Evolutionary conservation across 2,888 invertebrate genomes (phyloP).

Genomic region (Automeris io): DNA sequence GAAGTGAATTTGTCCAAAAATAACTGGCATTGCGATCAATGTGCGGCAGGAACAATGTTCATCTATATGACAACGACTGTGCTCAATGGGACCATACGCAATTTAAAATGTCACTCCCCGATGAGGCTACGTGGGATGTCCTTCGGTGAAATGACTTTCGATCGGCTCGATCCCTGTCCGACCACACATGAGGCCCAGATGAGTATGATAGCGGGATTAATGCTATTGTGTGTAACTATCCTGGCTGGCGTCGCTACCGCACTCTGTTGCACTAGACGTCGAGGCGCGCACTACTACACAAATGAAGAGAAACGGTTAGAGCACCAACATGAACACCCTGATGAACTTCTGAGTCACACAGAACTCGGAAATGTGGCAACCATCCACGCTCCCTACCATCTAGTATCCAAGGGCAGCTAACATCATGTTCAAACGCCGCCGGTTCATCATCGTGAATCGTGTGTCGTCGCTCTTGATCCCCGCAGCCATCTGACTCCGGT

Average conservation of each 20-base stretch:
- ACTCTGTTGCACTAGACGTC: constrained; percentile 81
- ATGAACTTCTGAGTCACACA: constrained; percentile 47
- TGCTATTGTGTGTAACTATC: constrained; percentile 51
- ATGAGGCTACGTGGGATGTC: constrained; percentile 63
- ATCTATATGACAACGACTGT: constrained; percentile 74
- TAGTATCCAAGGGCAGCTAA: constrained; percentile 56
- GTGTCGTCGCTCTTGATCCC: constrained; percentile 24
- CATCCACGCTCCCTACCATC: constrained; percentile 56
- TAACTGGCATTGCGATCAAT: constrained; percentile 82
- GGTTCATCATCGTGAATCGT: constrained; percentile 18
- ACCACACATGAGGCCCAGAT: constrained; percentile 74
- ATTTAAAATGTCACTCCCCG: constrained; percentile 78
- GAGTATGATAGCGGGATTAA: constrained; percentile 75
- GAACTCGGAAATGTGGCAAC: constrained; percentile 58
- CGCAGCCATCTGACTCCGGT: constrained; percentile 20
- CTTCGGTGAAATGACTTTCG: constrained; percentile 44
- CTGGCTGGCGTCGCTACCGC: constrained; percentile 76
- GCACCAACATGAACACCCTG: constrained; percentile 57
- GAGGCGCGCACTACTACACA: constrained; percentile 86
- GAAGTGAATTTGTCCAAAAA: constrained; percentile 77
- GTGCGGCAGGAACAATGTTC: constrained; percentile 77
- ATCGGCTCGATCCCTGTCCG: constrained; percentile 56
- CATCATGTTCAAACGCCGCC: constrained; percentile 40
- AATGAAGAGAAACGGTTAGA: constrained; percentile 81
- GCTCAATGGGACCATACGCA: constrained; percentile 64